Base-by-base conservation (phyloP, 2,888 invertebrate genomes). In the Drosophila atroscutellata region DNA sequence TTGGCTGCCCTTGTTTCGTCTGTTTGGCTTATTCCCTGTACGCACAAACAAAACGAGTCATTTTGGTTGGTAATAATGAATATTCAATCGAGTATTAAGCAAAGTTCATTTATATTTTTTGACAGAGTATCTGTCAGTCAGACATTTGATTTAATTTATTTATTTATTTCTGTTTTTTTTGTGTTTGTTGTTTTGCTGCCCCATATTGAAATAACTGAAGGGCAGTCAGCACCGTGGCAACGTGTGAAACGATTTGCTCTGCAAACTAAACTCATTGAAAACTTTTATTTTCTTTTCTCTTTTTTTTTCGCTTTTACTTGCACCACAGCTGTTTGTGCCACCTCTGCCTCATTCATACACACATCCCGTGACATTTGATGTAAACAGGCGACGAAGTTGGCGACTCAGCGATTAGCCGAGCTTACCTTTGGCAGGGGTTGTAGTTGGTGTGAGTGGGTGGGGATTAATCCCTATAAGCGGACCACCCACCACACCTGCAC, bases 201-300 rank as follows among this genome's bases (percentile, higher is more conserved):
- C 64, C 59, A 71, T 65, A 52, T 75, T 71, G 30, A 24, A 24
- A 6, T 55, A 49, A 37, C 51, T 64, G 51, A 55, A 32, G 56
- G 62, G 58, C 57, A 50, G 37, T 37, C 28, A 11, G 32, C 13
- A 6, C 8, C 20, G 59, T 45, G 60, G 54, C 63, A 63, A 45
- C 28, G 66, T 66, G 73, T 66, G 63, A 69, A 73, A 57, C 60
- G 63, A 74, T 66, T 73, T 60, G 59, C 65, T 65, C 30, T 59
- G 65, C 68, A 67, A 77, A 69, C 82, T 67, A 62, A 82, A 66
- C 59, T 65, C 66, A 83, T 80, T 83, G 83, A 80, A 80, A 80
- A 79, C 28, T 68, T 68, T 76, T 64, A 51, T 58, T 68, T 56
- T 32, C 11, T 32, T 30, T 26, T 39, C 20, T 50, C 24, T 42